These are phyloP conservation scores for Watsonalla cultraria DNA, from an alignment of 2,888 invertebrate species.

Conservation along the genomic window DNA sequence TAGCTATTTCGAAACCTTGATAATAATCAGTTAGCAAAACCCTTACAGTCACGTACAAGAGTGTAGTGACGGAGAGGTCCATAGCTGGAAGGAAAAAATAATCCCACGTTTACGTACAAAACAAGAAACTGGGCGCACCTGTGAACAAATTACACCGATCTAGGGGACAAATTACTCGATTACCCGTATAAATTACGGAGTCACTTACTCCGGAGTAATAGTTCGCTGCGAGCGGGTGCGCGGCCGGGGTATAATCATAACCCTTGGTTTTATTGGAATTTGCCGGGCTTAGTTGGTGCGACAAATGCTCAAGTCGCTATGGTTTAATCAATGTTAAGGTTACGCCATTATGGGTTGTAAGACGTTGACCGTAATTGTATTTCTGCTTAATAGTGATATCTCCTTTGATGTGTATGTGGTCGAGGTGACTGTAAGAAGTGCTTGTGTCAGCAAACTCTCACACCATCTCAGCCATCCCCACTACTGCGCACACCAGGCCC, in stretches of 20 bases:
- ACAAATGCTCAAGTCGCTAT: not conserved
- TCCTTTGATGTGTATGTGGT: too few relatives aligned
- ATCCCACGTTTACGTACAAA: slow-evolving; percentile 17
- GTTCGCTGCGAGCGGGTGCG: slow-evolving; percentile 33
- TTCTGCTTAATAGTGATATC: too few relatives aligned
- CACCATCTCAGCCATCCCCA: too few relatives aligned
- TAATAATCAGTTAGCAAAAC: too few relatives aligned
- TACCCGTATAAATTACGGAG: slow-evolving; percentile 62
- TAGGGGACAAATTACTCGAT: slow-evolving; percentile 58
- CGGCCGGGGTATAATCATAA: slow-evolving; percentile 30
- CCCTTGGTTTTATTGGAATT: slow-evolving; percentile 1
- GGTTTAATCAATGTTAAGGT: not conserved
- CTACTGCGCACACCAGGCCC: too few relatives aligned
- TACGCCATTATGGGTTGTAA: not conserved
- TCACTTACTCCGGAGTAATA: slow-evolving; percentile 35
- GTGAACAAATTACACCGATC: slow-evolving; percentile 54
- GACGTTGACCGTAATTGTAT: not conserved
- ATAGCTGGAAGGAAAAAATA: slow-evolving; percentile 12
- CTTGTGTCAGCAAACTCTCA: too few relatives aligned
- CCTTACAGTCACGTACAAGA: too few relatives aligned
- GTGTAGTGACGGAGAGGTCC: not conserved
- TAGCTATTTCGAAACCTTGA: too few relatives aligned
- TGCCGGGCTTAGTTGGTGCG: not conserved
- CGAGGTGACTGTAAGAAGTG: too few relatives aligned
- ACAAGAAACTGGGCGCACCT: slow-evolving; percentile 42